These are phyloP conservation scores for Leptinotarsa peninsularis DNA, from an alignment of 2,888 invertebrate genomes.

Conservation along the genomic window DNA sequence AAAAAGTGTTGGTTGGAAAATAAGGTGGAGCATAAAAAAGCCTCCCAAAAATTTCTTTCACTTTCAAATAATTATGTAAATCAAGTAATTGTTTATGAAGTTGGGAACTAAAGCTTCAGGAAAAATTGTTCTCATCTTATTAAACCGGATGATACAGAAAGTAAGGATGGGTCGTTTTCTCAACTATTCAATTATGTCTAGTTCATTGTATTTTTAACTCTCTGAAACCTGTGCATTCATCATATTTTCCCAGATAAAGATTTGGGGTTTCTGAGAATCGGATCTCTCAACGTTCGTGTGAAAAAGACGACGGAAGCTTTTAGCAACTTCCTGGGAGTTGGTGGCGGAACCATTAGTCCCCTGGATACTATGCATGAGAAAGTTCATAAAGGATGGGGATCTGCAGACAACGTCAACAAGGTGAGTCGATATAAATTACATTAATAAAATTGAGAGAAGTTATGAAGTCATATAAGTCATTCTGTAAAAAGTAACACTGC, in stretches of 20 bases:
- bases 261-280: constrained; percentile 89
- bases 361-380: constrained; percentile 71
- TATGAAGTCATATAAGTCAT: too few species aligned
- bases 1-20: too few species aligned
- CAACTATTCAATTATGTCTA: not conserved
- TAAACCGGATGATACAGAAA: too few species aligned
- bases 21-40: too few species aligned
- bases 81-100: too few species aligned
- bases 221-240: not conserved
- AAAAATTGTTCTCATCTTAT: too few species aligned
- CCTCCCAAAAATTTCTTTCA: too few species aligned
- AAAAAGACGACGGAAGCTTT: constrained; percentile 94
- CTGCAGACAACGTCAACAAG: constrained; percentile 87
- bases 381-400: constrained; percentile 89
- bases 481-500: too few species aligned
- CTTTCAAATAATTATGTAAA: too few species aligned
- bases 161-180: too few species aligned
- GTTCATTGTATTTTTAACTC: constrained; percentile 11
- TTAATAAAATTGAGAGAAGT: too few species aligned
- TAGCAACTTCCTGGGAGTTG: constrained; percentile 89
- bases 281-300: constrained; percentile 90
- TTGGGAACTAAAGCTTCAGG: too few species aligned
- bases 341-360: constrained; percentile 66
- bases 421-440: constrained; percentile 57
- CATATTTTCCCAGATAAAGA: constrained; percentile 77